phyloP scores from a whole-genome alignment of 1,140 invertebrate genomes.

The Bombus picipes region DNA sequence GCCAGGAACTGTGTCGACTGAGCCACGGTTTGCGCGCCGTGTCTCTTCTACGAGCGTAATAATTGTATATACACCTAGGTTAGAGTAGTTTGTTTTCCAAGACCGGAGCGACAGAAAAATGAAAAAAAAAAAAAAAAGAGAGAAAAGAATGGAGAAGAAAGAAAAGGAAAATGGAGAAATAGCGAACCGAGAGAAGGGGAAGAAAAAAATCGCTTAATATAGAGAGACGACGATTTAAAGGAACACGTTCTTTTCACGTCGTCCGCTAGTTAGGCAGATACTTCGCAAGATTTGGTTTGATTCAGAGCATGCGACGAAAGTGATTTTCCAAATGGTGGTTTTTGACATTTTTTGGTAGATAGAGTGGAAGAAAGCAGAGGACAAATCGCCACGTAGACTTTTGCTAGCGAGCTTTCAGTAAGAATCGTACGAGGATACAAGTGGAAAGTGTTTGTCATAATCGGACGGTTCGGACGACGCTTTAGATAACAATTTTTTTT shows the following conservation, averaged over 20 bases:
- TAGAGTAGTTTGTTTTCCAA: constrained; percentile 66
- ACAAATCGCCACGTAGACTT: neutral
- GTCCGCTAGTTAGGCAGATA: neutral
- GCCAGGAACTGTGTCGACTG: constrained; percentile 52
- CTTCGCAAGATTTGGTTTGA: neutral
- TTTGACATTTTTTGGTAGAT: neutral
- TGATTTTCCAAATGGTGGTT: neutral
- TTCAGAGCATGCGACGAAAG: neutral
- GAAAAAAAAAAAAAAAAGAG: neutral
- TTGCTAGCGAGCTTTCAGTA: constrained; percentile 9
- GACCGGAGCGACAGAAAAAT: constrained; percentile 12
- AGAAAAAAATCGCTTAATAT: neutral
- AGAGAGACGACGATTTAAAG: neutral
- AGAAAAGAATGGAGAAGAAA: neutral
- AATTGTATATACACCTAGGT: constrained; percentile 71
- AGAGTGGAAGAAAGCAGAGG: neutral
- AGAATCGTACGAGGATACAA: neutral
- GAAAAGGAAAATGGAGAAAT: neutral
- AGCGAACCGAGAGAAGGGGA: neutral
- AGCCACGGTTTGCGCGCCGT: neutral
- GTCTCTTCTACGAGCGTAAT: constrained; percentile 62
- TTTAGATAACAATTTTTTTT: neutral
- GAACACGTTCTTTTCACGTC: neutral
- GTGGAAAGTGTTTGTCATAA: neutral
- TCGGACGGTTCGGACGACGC: neutral